Base-by-base conservation (phyloP, 1,140 invertebrate genomes). In the Halesus radiatus region DNA sequence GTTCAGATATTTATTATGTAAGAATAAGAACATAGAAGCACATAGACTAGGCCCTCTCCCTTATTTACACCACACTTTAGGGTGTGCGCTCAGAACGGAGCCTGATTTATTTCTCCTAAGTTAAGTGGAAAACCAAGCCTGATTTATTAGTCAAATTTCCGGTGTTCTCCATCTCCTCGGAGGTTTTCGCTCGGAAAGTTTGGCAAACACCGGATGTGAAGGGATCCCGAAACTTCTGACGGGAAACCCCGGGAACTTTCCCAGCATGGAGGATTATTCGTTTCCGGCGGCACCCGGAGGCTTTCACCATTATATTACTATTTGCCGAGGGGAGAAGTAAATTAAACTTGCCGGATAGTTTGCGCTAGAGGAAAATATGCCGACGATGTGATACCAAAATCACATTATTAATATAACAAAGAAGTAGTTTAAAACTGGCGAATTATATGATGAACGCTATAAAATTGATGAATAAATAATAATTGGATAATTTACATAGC, bases 91-190 rank as follows among this genome's bases (percentile, higher is more conserved):
- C 29, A 60, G 16, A 18, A 58, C 29, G 10, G 53, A 74, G 26
- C 72, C n/a, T 76, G 73, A 76, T 32, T 64, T 66, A 77, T 77
- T 8, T 77, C n/a, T 52, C 60, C 23, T 37, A 64, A 64, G 58
- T 58, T 45, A 32, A 53, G 53, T 50, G 58, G 58, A 79, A 78
- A 73, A 62, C 68, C 74, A 32, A 70, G 78, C 73, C 79, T 81
- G 82, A 83, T 83, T 83, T 83, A 83, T 83, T 81, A 37, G 15
- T 29, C 64, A 81, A 83, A 83, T 83, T 83, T 83, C 82, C 82
- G 82, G 76, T 53, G 64, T 56, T 54, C 66, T 66, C 68, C 80
- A 52, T 62, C 77, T 56, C 76, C 16, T 54, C 26, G 45, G 74
- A 62, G 76, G 58, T 79, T 81, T 5, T 82, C 64, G 64, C 62